Percentiles rank a stretch among this genome's conserved stretches.
phyloP scores from a whole-genome alignment of 2,113 vertebrate species.

The Choloepus hoffmanni region DNA sequence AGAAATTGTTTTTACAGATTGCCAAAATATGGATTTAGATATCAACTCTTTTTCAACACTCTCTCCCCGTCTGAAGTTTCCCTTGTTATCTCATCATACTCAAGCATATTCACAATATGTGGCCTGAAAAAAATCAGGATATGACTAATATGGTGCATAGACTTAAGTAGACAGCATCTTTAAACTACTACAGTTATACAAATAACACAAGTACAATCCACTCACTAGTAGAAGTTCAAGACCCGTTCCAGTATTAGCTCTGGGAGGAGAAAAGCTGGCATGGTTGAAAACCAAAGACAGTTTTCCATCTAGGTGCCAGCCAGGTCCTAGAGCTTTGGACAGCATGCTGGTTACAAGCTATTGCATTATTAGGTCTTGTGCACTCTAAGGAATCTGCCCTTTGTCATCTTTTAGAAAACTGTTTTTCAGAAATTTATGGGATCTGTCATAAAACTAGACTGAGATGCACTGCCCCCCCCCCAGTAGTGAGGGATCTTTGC shows the following conservation, averaged over 20 bases:
- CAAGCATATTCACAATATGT: slow-evolving; percentile 45
- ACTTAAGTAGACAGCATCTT: background rate
- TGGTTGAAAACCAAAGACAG: background rate
- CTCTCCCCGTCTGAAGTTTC: slow-evolving; percentile 56
- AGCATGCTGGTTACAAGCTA: background rate
- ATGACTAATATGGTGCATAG: background rate
- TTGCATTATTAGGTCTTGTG: background rate
- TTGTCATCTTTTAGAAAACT: background rate
- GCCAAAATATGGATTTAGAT: slow-evolving; percentile 72
- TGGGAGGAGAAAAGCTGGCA: background rate
- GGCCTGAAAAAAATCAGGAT: slow-evolving; percentile 6
- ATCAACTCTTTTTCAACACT: slow-evolving; percentile 58
- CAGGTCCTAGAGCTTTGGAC: background rate
- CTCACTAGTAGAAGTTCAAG: background rate
- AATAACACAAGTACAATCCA: background rate
- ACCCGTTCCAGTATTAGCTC: background rate
- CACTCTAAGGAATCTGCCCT: background rate
- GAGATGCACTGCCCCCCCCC: background rate
- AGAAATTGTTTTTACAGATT: slow-evolving; percentile 76
- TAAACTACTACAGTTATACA: background rate
- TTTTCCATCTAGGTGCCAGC: background rate
- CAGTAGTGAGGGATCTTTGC: background rate
- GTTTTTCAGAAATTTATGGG: slow-evolving; percentile 27
- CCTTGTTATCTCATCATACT: slow-evolving; percentile 15
- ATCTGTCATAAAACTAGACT: background rate